phyloP scores from a whole-genome alignment of 2,113 vertebrate species.

The Scomber colias region DNA sequence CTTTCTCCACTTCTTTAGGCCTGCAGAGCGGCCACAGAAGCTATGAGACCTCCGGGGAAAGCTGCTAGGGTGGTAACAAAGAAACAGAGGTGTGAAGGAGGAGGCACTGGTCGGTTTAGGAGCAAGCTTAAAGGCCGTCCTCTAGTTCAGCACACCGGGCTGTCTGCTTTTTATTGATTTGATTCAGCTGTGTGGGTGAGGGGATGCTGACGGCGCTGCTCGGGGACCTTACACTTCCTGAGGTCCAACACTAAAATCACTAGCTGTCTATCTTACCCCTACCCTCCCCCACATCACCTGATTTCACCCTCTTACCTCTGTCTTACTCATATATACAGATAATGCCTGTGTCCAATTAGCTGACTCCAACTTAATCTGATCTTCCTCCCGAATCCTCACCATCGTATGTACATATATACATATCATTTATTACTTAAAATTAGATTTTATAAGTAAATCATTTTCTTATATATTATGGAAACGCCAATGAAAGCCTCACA shows the following conservation, averaged over 20 bases:
- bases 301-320: constrained; percentile 8
- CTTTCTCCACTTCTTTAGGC: constrained; percentile 16
- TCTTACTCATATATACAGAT: constrained; percentile 13
- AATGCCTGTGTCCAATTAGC: background rate
- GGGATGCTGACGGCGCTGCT: constrained; percentile 66
- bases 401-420: no score
- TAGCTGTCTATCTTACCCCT: constrained; percentile 21
- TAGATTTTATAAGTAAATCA: background rate
- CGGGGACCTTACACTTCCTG: constrained; percentile 44
- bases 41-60: background rate
- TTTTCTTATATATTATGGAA: background rate
- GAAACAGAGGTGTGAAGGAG: constrained; percentile 10
- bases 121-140: constrained; percentile 21
- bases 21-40: background rate
- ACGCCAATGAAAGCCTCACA: background rate
- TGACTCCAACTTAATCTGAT: background rate
- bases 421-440: background rate
- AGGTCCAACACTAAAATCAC: constrained; percentile 53
- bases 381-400: constrained; percentile 8
- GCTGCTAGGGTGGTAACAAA: constrained; percentile 6
- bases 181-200: constrained; percentile 58
- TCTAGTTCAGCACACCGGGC: constrained; percentile 28
- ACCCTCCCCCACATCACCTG: background rate
- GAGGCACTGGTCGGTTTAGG: background rate
- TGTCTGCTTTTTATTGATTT: constrained; percentile 62